Conservation (phyloP, 2,888 invertebrate genomes). For the Melanophora roralis region DNA sequence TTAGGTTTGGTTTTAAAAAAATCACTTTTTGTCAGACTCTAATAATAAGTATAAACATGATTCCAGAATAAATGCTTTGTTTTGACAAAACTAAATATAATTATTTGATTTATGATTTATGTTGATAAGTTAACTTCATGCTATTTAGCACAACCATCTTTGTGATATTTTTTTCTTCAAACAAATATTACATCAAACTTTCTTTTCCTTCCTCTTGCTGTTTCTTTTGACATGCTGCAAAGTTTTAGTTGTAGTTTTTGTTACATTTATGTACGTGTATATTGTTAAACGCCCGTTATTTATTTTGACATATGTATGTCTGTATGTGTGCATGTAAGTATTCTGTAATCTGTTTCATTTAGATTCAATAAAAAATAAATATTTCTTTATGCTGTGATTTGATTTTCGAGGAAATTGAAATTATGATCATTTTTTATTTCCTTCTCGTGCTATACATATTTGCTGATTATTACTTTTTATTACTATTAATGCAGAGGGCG, state of each 20-base stretch:
- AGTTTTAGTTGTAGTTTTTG: too few species aligned
- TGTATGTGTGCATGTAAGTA: too few species aligned
- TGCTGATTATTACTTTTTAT: background rate
- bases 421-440: background rate
- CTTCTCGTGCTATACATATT: background rate
- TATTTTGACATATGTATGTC: too few species aligned
- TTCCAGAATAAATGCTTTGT: too few species aligned
- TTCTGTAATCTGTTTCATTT: slow-evolving; percentile 10
- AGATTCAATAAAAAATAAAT: background rate
- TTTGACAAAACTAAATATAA: slow-evolving; percentile 45
- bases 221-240: background rate
- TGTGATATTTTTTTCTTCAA: background rate
- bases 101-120: slow-evolving; percentile 54
- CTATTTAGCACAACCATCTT: slow-evolving; percentile 23
- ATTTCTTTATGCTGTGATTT: background rate
- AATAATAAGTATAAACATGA: too few species aligned
- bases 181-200: background rate
- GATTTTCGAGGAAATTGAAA: background rate
- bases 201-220: too few species aligned
- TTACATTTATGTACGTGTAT: too few species aligned
- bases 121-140: slow-evolving; percentile 45
- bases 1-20: too few species aligned
- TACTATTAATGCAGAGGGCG: background rate
- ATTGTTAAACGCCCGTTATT: too few species aligned
- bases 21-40: too few species aligned